These are phyloP conservation scores for Metacarcinus magister DNA, from an alignment of 2,888 invertebrate species.

Conservation along the genomic window DNA sequence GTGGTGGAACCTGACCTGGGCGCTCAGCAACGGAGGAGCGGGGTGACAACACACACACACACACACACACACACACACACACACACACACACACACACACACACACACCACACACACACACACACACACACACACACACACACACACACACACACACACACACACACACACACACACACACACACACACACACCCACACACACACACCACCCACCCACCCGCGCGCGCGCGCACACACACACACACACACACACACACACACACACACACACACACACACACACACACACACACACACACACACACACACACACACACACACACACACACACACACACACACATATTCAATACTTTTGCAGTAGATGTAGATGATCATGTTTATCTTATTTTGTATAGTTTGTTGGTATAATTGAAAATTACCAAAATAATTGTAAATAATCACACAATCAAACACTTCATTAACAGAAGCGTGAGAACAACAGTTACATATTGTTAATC, in stretches of 20 bases:
- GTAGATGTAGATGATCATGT: neutral
- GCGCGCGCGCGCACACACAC: neutral
- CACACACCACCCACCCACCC: neutral
- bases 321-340: constrained; percentile 26
- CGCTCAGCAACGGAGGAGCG: too few relatives aligned
- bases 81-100: constrained; percentile 26
- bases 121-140: constrained; percentile 18
- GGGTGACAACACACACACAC: too few relatives aligned
- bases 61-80: constrained; percentile 18
- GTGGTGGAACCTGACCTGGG: neutral
- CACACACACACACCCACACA: constrained; percentile 26
- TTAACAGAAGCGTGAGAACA: neutral
- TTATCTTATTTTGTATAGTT: neutral
- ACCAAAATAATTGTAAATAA: neutral
- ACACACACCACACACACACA: constrained; percentile 26
- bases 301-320: constrained; percentile 26
- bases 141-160: constrained; percentile 26
- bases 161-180: constrained; percentile 26
- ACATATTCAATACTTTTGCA: neutral
- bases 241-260: neutral
- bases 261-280: neutral
- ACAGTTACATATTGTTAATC: neutral
- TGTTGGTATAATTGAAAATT: neutral
- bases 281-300: constrained; percentile 26
- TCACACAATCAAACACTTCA: neutral